A percentile compares a stretch with the other conserved stretches of the same genome.
Evolutionary conservation across 1,140 invertebrate genomes (phyloP).

Genomic region (Pseudoatta argentina): DNA sequence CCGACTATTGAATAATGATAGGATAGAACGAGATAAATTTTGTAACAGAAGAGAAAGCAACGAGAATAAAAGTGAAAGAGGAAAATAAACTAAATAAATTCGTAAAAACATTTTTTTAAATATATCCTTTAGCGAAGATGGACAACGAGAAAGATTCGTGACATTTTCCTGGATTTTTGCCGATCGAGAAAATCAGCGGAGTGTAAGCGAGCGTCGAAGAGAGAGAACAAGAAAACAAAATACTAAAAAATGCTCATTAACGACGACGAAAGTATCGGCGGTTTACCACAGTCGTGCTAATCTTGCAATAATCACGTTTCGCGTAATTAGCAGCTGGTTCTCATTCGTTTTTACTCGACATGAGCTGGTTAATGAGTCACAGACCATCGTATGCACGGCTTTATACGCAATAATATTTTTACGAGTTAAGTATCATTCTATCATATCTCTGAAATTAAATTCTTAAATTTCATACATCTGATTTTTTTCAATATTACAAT

Average conservation of each 20-base stretch:
- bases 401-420: not conserved
- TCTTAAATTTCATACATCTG: too few relatives aligned
- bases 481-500: too few relatives aligned
- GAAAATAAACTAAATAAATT: not conserved
- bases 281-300: slow-evolving; percentile 49
- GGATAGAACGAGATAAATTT: not conserved
- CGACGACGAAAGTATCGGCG: slow-evolving; percentile 47
- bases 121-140: slow-evolving; percentile 14
- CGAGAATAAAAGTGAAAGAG: not conserved
- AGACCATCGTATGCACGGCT: not conserved
- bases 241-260: slow-evolving; percentile 45
- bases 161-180: slow-evolving; percentile 16
- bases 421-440: not conserved
- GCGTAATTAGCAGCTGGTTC: slow-evolving; percentile 55
- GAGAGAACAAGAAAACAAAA: slow-evolving; percentile 27
- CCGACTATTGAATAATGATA: not conserved
- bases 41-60: not conserved
- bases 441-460: too few relatives aligned
- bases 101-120: slow-evolving; percentile 30
- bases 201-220: not conserved
- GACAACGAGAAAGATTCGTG: not conserved
- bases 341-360: slow-evolving; percentile 24
- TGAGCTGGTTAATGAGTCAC: slow-evolving; percentile 17
- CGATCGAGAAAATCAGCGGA: slow-evolving; percentile 3
- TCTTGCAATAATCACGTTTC: slow-evolving; percentile 32